These are phyloP conservation scores for Murina feae DNA, from an alignment of 2,113 vertebrate species.

Conservation along the genomic window DNA sequence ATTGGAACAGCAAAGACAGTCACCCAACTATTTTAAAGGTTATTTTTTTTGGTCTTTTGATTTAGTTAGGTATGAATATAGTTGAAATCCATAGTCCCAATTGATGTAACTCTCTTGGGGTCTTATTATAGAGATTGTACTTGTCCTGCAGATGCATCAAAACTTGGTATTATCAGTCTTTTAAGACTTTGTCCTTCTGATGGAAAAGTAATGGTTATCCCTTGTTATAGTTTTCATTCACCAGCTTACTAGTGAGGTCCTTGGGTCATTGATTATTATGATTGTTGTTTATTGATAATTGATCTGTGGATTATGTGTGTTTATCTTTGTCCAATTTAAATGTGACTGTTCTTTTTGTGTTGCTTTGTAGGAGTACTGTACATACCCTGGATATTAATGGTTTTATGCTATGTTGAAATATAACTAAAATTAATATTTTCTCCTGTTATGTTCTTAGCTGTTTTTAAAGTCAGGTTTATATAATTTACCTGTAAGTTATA, in stretches of 20 bases:
- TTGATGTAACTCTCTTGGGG: neutral
- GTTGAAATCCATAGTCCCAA: neutral
- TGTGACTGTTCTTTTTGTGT: neutral
- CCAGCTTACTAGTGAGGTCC: neutral
- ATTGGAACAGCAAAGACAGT: neutral
- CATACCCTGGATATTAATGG: neutral
- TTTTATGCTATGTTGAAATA: neutral
- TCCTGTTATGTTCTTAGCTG: neutral
- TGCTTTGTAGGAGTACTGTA: neutral
- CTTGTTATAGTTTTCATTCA: neutral
- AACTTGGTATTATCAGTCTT: neutral
- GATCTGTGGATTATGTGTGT: neutral
- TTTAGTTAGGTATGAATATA: neutral
- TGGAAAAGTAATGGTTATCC: neutral
- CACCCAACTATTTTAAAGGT: neutral
- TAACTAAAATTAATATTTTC: slow-evolving; percentile 23
- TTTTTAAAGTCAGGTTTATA: neutral
- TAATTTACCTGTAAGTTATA: neutral
- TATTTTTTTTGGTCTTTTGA: neutral
- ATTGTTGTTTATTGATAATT: neutral
- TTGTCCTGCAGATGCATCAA: neutral
- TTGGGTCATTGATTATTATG: neutral
- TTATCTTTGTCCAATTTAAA: neutral
- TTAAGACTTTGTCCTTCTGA: neutral
- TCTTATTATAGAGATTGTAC: neutral